Evolutionary conservation across 2,888 invertebrate genomes (phyloP).

Genomic region (Orgyia antiqua): DNA sequence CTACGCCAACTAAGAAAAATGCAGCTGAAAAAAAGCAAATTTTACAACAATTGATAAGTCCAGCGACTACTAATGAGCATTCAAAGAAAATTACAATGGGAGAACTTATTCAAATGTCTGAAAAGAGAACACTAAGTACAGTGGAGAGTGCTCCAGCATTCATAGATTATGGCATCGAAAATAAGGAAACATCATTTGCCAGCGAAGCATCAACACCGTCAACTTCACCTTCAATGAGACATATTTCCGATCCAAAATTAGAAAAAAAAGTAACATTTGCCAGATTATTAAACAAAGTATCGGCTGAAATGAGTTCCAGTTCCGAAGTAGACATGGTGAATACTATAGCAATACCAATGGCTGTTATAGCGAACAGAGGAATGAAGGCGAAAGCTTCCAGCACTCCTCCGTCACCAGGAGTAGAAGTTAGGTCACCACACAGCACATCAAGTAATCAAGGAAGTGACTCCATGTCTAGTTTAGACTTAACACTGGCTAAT

Average conservation of each 20-base stretch:
- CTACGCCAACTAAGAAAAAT: conserved; percentile 87
- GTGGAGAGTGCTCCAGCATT: conserved; percentile 71
- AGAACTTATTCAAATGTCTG: conserved; percentile 86
- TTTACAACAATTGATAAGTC: conserved; percentile 86
- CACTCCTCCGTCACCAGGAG: conserved; percentile 82
- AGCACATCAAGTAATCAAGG: conserved; percentile 87
- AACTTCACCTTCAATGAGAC: conserved; percentile 75
- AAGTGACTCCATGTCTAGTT: conserved; percentile 86
- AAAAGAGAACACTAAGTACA: conserved; percentile 71
- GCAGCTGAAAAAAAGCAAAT: conserved; percentile 88
- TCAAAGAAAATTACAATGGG: conserved; percentile 83
- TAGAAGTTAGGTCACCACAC: conserved; percentile 79
- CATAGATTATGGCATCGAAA: conserved; percentile 65
- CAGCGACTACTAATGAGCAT: conserved; percentile 80
- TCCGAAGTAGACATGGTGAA: conserved; percentile 82
- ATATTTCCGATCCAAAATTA: conserved; percentile 81
- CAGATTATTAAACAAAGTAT: conserved; percentile 84
- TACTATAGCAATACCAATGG: conserved; percentile 70
- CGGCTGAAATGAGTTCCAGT: conserved; percentile 87
- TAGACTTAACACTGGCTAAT: conserved; percentile 81
- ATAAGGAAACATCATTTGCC: conserved; percentile 80
- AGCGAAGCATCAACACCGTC: conserved; percentile 72
- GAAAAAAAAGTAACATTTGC: conserved; percentile 90
- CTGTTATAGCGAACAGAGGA: conserved; percentile 60
- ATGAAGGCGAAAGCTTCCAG: conserved; percentile 63